Base-by-base conservation (phyloP, 2,888 invertebrate genomes). In the Tenthredo distinguenda region DNA sequence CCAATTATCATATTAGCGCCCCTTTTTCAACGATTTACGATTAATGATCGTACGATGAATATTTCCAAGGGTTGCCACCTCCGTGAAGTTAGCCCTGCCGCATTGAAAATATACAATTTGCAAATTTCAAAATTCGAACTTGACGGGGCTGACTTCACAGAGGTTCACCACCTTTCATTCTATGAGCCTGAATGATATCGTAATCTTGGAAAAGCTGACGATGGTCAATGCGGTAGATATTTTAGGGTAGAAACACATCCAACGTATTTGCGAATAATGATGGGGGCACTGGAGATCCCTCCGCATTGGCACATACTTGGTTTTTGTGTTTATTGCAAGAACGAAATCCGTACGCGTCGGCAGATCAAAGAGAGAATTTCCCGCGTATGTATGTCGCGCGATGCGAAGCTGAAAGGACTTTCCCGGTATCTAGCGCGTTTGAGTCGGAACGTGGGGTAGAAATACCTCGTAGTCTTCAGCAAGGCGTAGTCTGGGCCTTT, bases 321-420 rank as follows among this genome's bases (percentile, higher is more conserved):
- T 81, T 81, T 62, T 58, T 81, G 40, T 81, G 81, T 81, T 81
- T 37, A 37, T 81, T 62, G 81, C 62, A 62, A 81, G 81, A 81
- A 81, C 62, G 81, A 31, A 62, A 58, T 81, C 62, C 62, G 83
- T 68, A 83, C 83, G 68, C 83, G 83, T 50, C 21, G 83, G 68
- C 12, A 83, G 71, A 83, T 83, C 83, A 83, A 83, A 83, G 83
- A 34, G 71, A 31, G 37, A 83, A 83, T 50, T 62, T 71, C 26
- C 21, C 47, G 43, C 47, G 83, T 65, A 68, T 83, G 47, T 83
- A 68, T 68, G 68, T 37, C 47, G 31, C 43, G 71, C 43, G 83
- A 65, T 83, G 34, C 40, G 71, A 83, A 68, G 65, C 47, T 83
- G 83, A 83, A 83, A 65, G 83, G 81, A 62, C 58, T 81, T 40